phyloP scores from a whole-genome alignment of 1,140 invertebrate species.

The Cydia pomonella region DNA sequence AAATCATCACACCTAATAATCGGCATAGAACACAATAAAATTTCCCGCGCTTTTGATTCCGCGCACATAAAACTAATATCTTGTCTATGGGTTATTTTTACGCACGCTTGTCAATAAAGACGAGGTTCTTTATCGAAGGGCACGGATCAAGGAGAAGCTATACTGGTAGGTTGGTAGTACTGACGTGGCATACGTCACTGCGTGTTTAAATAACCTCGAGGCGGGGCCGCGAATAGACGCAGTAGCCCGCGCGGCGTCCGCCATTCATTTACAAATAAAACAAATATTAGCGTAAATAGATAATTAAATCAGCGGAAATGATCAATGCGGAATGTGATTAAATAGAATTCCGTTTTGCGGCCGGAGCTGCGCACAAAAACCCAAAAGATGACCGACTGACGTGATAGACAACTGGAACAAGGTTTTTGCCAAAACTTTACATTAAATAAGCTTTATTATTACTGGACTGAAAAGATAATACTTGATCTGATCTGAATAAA shows the following conservation, averaged over 20 bases:
- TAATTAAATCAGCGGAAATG: constrained; percentile 11
- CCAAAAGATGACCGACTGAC: neutral
- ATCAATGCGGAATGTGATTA: neutral
- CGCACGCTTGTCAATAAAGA: constrained; percentile 51
- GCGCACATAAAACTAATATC: constrained; percentile 28
- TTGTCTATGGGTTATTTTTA: constrained; percentile 46
- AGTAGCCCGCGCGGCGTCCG: constrained; percentile 59
- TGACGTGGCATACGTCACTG: constrained; percentile 57
- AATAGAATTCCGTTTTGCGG: neutral
- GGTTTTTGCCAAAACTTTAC: too few relatives aligned
- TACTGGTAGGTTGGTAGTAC: constrained; percentile 45
- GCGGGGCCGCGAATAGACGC: constrained; percentile 57
- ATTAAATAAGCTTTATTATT: too few relatives aligned
- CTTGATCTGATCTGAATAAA: too few relatives aligned
- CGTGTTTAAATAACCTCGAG: constrained; percentile 70
- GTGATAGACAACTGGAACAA: too few relatives aligned
- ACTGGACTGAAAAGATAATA: too few relatives aligned
- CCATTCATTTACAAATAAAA: constrained; percentile 33
- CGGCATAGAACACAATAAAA: constrained; percentile 21
- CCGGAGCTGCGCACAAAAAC: neutral
- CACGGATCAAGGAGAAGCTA: constrained; percentile 66
- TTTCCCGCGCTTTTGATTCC: constrained; percentile 31
- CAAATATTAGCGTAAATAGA: constrained; percentile 30
- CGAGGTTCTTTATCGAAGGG: constrained; percentile 57
- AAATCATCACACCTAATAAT: constrained; percentile 33